A percentile compares a stretch with the other conserved stretches of the same genome.
phyloP scores from a whole-genome alignment of 2,797 vertebrate genomes.

The Eleutherodactylus coqui region DNA sequence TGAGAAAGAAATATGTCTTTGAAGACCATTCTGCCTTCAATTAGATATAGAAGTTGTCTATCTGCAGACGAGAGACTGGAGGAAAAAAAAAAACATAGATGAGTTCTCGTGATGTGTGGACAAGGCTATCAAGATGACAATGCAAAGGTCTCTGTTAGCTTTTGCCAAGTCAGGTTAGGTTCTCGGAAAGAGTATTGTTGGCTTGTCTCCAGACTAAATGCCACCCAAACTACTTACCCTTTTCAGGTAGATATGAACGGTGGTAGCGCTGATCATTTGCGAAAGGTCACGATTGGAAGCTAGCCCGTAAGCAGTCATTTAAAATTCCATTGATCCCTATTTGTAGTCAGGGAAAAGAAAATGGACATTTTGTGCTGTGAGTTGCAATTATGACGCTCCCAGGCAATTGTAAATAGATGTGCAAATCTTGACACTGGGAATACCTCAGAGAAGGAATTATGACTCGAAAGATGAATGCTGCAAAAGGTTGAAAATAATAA shows the following conservation, averaged over 20 bases:
- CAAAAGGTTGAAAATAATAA: slow-evolving; percentile 77
- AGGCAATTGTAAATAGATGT: slow-evolving; percentile 84
- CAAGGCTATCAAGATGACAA: slow-evolving; percentile 60
- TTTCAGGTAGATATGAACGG: slow-evolving; percentile 83
- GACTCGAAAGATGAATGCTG: slow-evolving; percentile 71
- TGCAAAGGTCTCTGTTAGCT: slow-evolving; percentile 65
- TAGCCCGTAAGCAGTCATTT: slow-evolving; percentile 83
- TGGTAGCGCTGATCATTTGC: slow-evolving; percentile 89
- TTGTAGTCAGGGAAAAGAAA: slow-evolving; percentile 82
- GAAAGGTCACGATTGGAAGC: slow-evolving; percentile 92
- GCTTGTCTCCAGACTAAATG: slow-evolving; percentile 85
- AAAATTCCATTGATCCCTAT: slow-evolving; percentile 88
- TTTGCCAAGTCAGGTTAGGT: slow-evolving; percentile 79
- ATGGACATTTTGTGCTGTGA: slow-evolving; percentile 82
- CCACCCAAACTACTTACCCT: slow-evolving; percentile 81
- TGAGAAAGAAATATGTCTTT: slow-evolving; percentile 53
- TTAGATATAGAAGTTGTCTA: slow-evolving; percentile 49
- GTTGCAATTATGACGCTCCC: slow-evolving; percentile 83
- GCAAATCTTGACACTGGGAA: slow-evolving; percentile 76
- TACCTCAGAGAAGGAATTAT: slow-evolving; percentile 80
- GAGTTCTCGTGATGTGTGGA: slow-evolving; percentile 7
- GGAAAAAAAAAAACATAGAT: not conserved
- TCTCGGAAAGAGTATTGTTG: slow-evolving; percentile 80
- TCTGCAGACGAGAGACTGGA: slow-evolving; percentile 36
- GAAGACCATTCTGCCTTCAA: slow-evolving; percentile 59